Evolutionary conservation across 1,140 invertebrate species (phyloP).

Genomic region (Cyclargus thomasi): DNA sequence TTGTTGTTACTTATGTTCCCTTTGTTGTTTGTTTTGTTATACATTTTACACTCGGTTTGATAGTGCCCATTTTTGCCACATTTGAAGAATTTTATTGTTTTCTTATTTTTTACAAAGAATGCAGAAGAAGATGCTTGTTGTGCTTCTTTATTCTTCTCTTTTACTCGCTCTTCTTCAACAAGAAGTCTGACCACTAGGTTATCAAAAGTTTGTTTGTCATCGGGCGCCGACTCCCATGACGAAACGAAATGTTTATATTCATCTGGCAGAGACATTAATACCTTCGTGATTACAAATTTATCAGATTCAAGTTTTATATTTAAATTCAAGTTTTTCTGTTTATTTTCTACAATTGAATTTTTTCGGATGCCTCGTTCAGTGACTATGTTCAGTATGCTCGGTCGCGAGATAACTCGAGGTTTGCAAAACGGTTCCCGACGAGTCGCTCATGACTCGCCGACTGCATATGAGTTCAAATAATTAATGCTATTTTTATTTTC

Average conservation of each 20-base stretch:
- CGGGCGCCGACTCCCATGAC: conserved; percentile 9
- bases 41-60: conserved; percentile 29
- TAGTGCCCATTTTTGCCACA: conserved; percentile 36
- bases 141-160: not conserved
- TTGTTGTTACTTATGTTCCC: conserved; percentile 22
- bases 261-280: conserved; percentile 19
- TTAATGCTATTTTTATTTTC: too few species aligned
- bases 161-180: conserved; percentile 16
- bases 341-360: too few species aligned
- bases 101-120: conserved; percentile 28
- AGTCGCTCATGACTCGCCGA: too few species aligned
- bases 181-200: conserved; percentile 19
- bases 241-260: conserved; percentile 23
- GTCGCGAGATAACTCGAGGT: too few species aligned
- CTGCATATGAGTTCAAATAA: too few species aligned
- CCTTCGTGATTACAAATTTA: conserved; percentile 14
- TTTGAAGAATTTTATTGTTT: conserved; percentile 31
- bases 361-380: too few species aligned
- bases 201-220: conserved; percentile 20
- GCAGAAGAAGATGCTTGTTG: conserved; percentile 21
- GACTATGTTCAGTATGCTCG: too few species aligned
- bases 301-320: too few species aligned
- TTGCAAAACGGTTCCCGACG: too few species aligned
- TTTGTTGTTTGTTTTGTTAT: conserved; percentile 25
- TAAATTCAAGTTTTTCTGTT: too few species aligned